Evolutionary conservation across 2,113 vertebrate genomes (phyloP).

Genomic region (Myrmecobius fasciatus): DNA sequence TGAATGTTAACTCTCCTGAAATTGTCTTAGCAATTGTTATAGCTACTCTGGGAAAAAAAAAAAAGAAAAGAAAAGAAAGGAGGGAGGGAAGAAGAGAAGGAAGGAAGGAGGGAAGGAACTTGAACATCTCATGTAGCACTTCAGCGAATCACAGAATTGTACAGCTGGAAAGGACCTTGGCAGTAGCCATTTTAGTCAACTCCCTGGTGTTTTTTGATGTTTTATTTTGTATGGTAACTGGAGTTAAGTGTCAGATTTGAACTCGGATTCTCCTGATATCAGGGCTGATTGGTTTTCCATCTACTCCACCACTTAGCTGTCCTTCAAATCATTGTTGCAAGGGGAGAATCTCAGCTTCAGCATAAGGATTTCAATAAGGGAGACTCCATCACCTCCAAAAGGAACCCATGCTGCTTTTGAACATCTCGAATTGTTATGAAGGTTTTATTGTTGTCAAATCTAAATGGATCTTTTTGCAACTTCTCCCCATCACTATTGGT

Average conservation of each 20-base stretch:
- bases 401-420: background rate
- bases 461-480: background rate
- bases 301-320: too few relatives aligned
- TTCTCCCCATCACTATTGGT: background rate
- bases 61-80: background rate
- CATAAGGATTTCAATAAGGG: background rate
- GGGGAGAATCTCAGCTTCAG: background rate
- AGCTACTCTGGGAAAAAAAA: background rate
- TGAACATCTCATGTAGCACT: background rate
- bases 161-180: background rate
- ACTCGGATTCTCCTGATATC: too few relatives aligned
- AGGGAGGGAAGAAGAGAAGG: too few relatives aligned
- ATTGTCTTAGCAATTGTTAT: background rate
- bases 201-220: background rate
- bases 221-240: too few relatives aligned
- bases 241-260: too few relatives aligned
- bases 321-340: background rate
- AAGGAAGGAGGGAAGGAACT: too few relatives aligned
- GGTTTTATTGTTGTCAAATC: background rate
- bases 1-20: background rate
- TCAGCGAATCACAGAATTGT: background rate
- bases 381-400: background rate
- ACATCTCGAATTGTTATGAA: background rate
- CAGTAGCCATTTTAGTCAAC: background rate
- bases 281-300: too few relatives aligned